Conservation (phyloP, 2,888 invertebrate species). For the Melanostoma scalare region DNA sequence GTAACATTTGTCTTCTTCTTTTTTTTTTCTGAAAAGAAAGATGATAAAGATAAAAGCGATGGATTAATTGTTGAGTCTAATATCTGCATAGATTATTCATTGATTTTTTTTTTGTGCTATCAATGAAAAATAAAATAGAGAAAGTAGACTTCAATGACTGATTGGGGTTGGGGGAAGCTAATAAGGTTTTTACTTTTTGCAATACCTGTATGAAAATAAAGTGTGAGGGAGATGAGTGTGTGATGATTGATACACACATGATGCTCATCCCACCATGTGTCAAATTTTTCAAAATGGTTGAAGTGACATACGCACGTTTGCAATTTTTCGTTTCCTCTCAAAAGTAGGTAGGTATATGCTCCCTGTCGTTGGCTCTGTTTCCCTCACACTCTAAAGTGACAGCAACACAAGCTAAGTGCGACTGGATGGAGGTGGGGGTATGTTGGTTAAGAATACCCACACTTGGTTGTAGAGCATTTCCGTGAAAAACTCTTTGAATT, state of each 20-base stretch:
- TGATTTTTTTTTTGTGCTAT: conserved; percentile 4
- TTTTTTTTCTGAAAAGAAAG: conserved; percentile 10
- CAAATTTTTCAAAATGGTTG: conserved; percentile 69
- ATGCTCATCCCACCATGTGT: conserved; percentile 62
- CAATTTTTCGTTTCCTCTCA: conserved; percentile 38
- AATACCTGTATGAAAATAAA: too few relatives aligned
- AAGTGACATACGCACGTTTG: conserved; percentile 67
- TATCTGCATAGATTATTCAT: conserved; percentile 46
- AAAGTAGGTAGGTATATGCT: neutral
- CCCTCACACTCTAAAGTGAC: conserved; percentile 44
- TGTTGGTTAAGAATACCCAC: conserved; percentile 51
- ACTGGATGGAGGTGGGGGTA: conserved; percentile 19
- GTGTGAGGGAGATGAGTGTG: conserved; percentile 9
- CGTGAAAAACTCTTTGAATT: conserved; percentile 71
- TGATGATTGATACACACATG: conserved; percentile 69
- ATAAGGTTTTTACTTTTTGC: neutral
- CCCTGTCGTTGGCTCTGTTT: conserved; percentile 24
- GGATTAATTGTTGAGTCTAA: conserved; percentile 63
- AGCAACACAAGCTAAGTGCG: conserved; percentile 50
- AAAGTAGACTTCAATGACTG: neutral
- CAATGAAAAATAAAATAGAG: neutral
- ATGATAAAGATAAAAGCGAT: conserved; percentile 27
- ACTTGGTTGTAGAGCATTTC: conserved; percentile 55
- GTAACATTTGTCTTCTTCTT: neutral
- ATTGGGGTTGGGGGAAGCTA: neutral